Evolutionary conservation across 2,113 vertebrate genomes (phyloP).

Genomic region (Paradoxurus hermaphroditus): DNA sequence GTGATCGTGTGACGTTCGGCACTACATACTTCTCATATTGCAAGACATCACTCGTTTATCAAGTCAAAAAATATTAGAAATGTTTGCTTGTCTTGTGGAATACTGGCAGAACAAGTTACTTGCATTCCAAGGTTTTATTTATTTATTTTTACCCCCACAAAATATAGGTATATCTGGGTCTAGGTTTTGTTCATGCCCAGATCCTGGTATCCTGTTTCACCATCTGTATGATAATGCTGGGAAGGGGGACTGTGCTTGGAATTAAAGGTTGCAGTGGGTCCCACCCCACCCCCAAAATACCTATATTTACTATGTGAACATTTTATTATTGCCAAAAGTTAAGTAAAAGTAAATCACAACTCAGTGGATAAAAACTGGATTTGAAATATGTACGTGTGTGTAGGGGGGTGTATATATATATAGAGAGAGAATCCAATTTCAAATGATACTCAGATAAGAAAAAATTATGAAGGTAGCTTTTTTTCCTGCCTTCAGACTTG

Average conservation of each 20-base stretch:
- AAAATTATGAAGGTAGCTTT: not conserved
- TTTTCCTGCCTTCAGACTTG: not conserved
- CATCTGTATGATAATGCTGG: slow-evolving; percentile 7
- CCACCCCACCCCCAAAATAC: not conserved
- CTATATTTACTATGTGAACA: not conserved
- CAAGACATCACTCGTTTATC: no score
- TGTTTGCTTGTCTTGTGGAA: no score
- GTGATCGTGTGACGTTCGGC: no score
- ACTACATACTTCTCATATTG: no score
- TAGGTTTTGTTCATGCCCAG: slow-evolving; percentile 37
- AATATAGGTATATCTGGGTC: not conserved
- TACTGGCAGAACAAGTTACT: no score
- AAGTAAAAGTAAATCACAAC: not conserved
- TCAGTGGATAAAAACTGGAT: not conserved
- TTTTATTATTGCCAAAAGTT: not conserved
- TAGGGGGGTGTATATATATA: no score
- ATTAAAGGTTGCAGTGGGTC: slow-evolving; percentile 62
- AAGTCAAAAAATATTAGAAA: no score
- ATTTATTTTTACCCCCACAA: no score
- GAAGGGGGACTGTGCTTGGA: slow-evolving; percentile 47
- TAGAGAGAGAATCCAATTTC: not conserved
- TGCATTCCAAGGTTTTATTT: no score
- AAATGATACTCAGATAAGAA: not conserved
- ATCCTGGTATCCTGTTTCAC: slow-evolving; percentile 1
- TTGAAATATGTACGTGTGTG: not conserved